Percentiles rank a stretch among this genome's conserved stretches.
Conservation (phyloP, 2,113 vertebrate genomes). For the Tyrannus savana region DNA sequence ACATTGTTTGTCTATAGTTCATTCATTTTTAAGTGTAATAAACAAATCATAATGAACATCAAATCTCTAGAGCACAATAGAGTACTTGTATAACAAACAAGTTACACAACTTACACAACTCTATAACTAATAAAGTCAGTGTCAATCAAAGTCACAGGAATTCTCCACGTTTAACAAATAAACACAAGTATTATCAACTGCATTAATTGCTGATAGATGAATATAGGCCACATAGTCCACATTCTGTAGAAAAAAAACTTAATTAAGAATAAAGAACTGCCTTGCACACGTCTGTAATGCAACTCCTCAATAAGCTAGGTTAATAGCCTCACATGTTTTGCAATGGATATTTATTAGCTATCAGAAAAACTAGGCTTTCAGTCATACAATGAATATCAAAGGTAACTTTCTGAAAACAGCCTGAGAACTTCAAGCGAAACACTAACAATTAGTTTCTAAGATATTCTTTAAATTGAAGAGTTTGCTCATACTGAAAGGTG, state of each 20-base stretch:
- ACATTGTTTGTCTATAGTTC: neutral
- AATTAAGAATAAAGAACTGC: neutral
- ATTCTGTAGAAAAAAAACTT: neutral
- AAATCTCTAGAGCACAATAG: neutral
- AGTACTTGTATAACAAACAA: neutral
- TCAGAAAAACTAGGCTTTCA: neutral
- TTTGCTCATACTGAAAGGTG: neutral
- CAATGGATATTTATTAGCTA: neutral
- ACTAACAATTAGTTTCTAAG: neutral
- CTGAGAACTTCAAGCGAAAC: neutral
- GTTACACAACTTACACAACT: neutral
- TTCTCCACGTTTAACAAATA: neutral
- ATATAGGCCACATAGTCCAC: neutral
- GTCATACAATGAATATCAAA: neutral
- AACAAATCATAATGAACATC: neutral
- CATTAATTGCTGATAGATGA: neutral
- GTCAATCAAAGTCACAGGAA: neutral
- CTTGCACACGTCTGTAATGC: neutral
- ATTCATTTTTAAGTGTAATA: neutral
- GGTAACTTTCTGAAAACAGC: neutral
- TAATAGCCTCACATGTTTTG: neutral
- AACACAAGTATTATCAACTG: neutral
- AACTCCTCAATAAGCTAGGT: neutral
- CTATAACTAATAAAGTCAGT: neutral
- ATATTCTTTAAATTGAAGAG: neutral